Base-by-base conservation (phyloP, 2,888 invertebrate genomes). In the Eustalomyia histrio region DNA sequence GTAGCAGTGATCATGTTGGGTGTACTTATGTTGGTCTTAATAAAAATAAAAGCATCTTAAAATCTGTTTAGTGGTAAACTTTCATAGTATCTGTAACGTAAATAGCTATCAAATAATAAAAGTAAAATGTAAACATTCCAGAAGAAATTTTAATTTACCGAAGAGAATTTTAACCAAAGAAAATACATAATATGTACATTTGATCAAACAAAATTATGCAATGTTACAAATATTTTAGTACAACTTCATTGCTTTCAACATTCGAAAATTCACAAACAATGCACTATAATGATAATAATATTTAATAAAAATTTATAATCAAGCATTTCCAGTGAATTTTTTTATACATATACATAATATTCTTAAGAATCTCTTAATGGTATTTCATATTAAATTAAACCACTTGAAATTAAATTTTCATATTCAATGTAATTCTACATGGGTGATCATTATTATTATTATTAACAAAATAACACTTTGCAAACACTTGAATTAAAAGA, bases 401-500 rank as follows among this genome's bases (percentile, higher is more conserved):
- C 65, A 67, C 58, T 75, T 60, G 43, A 61, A 47, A 50, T 35
- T 53, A 58, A 33, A 57, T 57, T 1, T 64, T 33, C 14, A n/a
- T n/a, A 7, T 47, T 17, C 35, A 17, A 43, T 57, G 9, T n/a
- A 16, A 57, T 55, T 35, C 60, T 18, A 58, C 53, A 58, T 69
- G 74, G 69, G 69, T 57, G 79, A 73, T 61, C 61, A 63, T 57
- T 73, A 53, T 74, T 69, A 24, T 24, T 24, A 24, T 24, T 29
- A 29, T 29, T 29, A 29, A 29, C 29, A 75, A 65, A 69, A 47
- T 14, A 79, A 74, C 74, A 65, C 69, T 79, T 58, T 50, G 55
- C 67, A 57, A 74, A 47, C 80, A 80, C 75, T 80, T 72, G 58
- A 79, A 47, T 52, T 63, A 29, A 17, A 43, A 16, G 33, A 55